A percentile compares a stretch with the other conserved stretches of the same genome.
phyloP scores from a whole-genome alignment of 92 coral and sea anemone species.

The Heteractis magnifica region DNA sequence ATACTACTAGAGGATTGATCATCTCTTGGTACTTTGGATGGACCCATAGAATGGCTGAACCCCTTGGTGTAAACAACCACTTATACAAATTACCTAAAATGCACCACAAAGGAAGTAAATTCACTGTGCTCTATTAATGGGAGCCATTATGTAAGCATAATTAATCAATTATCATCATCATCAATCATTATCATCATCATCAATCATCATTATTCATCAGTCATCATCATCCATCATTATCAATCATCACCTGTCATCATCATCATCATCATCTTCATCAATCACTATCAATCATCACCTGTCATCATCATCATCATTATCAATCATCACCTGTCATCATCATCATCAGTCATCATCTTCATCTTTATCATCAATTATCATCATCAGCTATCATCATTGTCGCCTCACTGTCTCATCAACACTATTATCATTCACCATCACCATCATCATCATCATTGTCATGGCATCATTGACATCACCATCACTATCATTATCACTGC shows the following conservation, averaged over 20 bases:
- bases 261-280: too few species aligned
- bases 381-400: background rate
- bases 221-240: background rate
- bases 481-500: background rate
- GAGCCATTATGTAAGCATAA: background rate
- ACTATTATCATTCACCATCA: background rate
- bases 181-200: background rate
- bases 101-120: background rate
- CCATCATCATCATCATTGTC: background rate
- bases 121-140: too few species aligned
- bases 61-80: conserved; percentile 76
- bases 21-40: conserved; percentile 68
- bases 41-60: conserved; percentile 79
- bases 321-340: background rate
- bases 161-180: background rate
- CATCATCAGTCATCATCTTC: background rate
- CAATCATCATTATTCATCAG: background rate
- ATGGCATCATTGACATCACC: background rate
- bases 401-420: background rate
- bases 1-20: conserved; percentile 69
- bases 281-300: background rate
- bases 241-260: background rate
- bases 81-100: conserved; percentile 71
- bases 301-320: background rate
- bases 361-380: background rate